Conservation (phyloP, 2,797 vertebrate species). For the Silurus aristotelis region DNA sequence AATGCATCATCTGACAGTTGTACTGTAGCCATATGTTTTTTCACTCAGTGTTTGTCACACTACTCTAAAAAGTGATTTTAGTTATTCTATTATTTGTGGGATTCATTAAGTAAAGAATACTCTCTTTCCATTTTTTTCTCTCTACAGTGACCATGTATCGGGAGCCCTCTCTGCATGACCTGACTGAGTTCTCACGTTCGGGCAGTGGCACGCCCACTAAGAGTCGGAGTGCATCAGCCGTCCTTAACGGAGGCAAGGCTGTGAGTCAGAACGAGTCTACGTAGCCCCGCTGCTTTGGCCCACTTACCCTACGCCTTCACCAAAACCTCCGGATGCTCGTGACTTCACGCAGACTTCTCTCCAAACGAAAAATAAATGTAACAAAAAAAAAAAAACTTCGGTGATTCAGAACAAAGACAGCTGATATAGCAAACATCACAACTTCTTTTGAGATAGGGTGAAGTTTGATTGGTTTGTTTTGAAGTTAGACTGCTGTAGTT, state of each 20-base stretch:
- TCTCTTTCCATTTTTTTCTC: constrained; percentile 57
- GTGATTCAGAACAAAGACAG: constrained; percentile 77
- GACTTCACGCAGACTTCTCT: constrained; percentile 88
- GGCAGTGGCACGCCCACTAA: constrained; percentile 98
- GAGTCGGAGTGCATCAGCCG: constrained; percentile 95
- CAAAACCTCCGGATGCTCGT: constrained; percentile 92
- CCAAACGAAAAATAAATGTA: constrained; percentile 52
- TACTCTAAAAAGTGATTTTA: constrained; percentile 3
- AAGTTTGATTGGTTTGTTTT: constrained; percentile 42
- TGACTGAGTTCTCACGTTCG: constrained; percentile 97
- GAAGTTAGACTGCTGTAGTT: constrained; percentile 8
- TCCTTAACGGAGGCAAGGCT: constrained; percentile 96
- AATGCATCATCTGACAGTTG: constrained; percentile 10
- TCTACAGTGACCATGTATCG: constrained; percentile 97
- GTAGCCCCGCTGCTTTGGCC: constrained; percentile 85
- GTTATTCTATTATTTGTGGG: neutral
- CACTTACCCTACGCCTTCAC: constrained; percentile 77
- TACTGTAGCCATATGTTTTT: constrained; percentile 7
- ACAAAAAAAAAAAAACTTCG: constrained; percentile 48
- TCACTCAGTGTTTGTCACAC: constrained; percentile 3
- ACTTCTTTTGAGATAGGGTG: constrained; percentile 27
- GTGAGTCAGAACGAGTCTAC: constrained; percentile 98
- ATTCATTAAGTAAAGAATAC: constrained; percentile 2
- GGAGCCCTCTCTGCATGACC: constrained; percentile 97
- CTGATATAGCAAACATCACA: constrained; percentile 56